Conservation (phyloP, 2,797 vertebrate species). For the Xenentodon cancila region DNA sequence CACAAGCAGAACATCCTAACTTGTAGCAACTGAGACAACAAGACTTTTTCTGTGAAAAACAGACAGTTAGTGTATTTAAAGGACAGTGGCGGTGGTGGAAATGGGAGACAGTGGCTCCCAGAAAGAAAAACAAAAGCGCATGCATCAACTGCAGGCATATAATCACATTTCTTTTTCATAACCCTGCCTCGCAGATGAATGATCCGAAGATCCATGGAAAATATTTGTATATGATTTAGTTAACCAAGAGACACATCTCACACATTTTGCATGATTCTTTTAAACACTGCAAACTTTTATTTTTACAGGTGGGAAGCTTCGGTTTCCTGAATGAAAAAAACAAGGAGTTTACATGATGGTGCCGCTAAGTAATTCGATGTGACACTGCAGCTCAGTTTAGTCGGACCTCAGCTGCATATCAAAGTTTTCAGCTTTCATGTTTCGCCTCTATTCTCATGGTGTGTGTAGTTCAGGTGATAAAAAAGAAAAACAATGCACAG, state of each 20-base stretch:
- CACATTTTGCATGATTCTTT: slow-evolving; percentile 41
- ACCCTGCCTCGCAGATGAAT: background rate
- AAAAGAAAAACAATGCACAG: slow-evolving; percentile 47
- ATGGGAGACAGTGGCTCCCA: slow-evolving; percentile 11
- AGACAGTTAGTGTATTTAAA: slow-evolving; percentile 10
- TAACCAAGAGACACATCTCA: slow-evolving; percentile 29
- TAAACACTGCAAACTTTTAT: slow-evolving; percentile 66
- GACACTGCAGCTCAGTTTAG: slow-evolving; percentile 62
- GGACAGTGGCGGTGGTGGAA: slow-evolving; percentile 5
- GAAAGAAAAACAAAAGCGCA: slow-evolving; percentile 34
- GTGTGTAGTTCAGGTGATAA: slow-evolving; percentile 64
- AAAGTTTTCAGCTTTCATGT: slow-evolving; percentile 49
- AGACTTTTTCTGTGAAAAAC: background rate
- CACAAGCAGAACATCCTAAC: background rate
- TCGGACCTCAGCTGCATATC: slow-evolving; percentile 55
- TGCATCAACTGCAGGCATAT: slow-evolving; percentile 20
- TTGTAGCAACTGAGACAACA: background rate
- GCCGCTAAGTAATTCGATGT: slow-evolving; percentile 71
- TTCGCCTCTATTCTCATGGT: slow-evolving; percentile 64
- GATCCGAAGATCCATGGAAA: slow-evolving; percentile 15
- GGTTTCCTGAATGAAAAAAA: slow-evolving; percentile 63
- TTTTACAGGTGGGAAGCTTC: slow-evolving; percentile 72
- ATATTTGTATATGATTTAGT: slow-evolving; percentile 24
- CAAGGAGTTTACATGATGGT: slow-evolving; percentile 36
- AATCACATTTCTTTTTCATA: slow-evolving; percentile 24